Evolutionary conservation across 2,113 vertebrate genomes (phyloP).

Genomic region (Tichodroma muraria): DNA sequence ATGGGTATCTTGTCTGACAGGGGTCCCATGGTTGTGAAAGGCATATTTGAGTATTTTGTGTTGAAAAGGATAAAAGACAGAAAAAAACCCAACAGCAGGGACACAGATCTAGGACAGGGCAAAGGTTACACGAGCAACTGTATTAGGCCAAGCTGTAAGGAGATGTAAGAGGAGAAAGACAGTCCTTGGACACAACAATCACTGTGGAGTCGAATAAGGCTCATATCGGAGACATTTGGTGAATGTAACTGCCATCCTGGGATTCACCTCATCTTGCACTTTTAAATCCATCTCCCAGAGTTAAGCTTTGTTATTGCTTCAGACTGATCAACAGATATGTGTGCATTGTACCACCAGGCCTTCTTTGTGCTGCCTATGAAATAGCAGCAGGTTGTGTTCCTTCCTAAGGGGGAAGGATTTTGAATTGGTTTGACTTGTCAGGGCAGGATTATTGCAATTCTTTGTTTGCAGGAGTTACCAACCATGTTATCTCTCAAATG

Average conservation of each 20-base stretch:
- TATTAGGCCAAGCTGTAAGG: background rate
- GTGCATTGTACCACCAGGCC: background rate
- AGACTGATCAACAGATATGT: slow-evolving; percentile 4
- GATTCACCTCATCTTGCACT: background rate
- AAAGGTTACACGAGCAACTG: background rate
- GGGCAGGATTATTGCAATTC: slow-evolving; percentile 30
- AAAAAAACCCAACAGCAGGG: background rate
- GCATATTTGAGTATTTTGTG: background rate
- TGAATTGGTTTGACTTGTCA: background rate
- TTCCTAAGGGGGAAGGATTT: background rate
- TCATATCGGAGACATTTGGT: background rate
- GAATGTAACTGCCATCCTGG: background rate
- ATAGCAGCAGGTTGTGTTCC: background rate
- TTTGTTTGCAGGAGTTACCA: slow-evolving; percentile 41
- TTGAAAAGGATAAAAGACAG: background rate
- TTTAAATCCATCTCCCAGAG: background rate
- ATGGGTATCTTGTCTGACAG: background rate
- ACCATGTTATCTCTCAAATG: background rate
- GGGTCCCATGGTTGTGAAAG: background rate
- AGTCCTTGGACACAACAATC: background rate
- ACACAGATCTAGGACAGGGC: background rate
- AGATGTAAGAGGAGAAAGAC: background rate
- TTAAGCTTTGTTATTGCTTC: background rate
- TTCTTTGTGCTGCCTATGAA: background rate
- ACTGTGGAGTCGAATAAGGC: background rate